Conservation (phyloP, 2,797 vertebrate species). For the Rhyacichthys aspro region DNA sequence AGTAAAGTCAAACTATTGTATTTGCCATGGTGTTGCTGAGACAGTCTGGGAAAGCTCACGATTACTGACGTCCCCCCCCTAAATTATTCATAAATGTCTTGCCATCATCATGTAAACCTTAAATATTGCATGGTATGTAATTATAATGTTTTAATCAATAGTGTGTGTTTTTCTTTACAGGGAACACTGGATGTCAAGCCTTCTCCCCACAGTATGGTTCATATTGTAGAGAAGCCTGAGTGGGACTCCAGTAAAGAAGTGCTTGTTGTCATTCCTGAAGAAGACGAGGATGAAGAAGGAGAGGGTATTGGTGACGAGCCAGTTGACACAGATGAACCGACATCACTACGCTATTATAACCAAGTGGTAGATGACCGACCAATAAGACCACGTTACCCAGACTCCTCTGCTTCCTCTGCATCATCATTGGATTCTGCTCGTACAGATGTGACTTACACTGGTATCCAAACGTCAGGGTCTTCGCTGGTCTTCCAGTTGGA, state of each 20-base stretch:
- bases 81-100: too few relatives aligned
- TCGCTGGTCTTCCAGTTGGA: conserved; percentile 70
- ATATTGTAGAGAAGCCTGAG: conserved; percentile 84
- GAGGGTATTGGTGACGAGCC: conserved; percentile 55
- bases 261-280: conserved; percentile 76
- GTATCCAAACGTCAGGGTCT: conserved; percentile 88
- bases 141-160: too few relatives aligned
- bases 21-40: too few relatives aligned
- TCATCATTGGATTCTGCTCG: conserved; percentile 79
- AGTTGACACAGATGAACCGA: conserved; percentile 75
- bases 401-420: conserved; percentile 78
- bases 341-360: conserved; percentile 79
- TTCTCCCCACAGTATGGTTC: conserved; percentile 88
- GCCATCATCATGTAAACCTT: background rate
- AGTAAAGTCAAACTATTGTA: too few relatives aligned
- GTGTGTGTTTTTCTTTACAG: conserved; percentile 36
- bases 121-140: background rate
- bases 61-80: too few relatives aligned
- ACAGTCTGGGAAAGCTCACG: too few relatives aligned
- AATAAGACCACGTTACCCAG: conserved; percentile 70
- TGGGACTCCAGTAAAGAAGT: conserved; percentile 74
- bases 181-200: conserved; percentile 90
- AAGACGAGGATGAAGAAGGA: conserved; percentile 71
- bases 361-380: conserved; percentile 81
- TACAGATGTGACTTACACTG: conserved; percentile 92